Evolutionary conservation across 2,113 vertebrate genomes (phyloP), one percentile per base, ranked within the genome.

Genomic region (Alces alces): DNA sequence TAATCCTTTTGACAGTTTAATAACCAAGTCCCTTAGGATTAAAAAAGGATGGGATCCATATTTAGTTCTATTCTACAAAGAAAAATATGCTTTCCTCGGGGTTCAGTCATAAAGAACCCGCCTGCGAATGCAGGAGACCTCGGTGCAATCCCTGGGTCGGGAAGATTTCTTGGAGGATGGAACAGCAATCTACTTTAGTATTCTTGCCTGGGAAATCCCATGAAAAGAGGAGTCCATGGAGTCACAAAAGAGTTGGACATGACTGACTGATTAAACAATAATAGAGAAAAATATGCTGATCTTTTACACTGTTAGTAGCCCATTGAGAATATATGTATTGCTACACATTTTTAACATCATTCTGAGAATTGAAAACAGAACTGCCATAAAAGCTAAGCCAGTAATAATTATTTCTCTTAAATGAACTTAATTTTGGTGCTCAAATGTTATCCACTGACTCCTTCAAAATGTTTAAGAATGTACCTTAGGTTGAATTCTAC

Each of bases 401-500:
- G 43, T 87, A 86, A 39, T 73, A 66, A 87, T 55, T 88, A 88
- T 70, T 79, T 95, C 43, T 93, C 86, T 92, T 76, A 57, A 30
- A 66, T 86, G 50, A 82, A 66, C 19, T 93, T 78, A 93, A 54
- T 88, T 93, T 80, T 80, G 27, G 28, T 84, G 25, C 23, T 73
- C 58, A 89, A 79, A 96, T 86, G 50, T 96, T 90, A 90, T 28
- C 13, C 6, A 58, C 7, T 76, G 30, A 90, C 70, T 94, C 54
- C 28, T 92, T 86, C 23, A 60, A 27, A 83, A 70, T 54, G 19
- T 30, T 84, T 25, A 90, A 89, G 73, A 52, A 55, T 52, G n/a
- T 93, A 91, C 33, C 96, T 93, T 28, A 95, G 17, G 57, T 11
- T 19, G n/a, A 94, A 96, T 83, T 83, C 95, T 83, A 96, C 0